Conservation (phyloP, 2,113 vertebrate genomes). For the Callorhinus ursinus region DNA sequence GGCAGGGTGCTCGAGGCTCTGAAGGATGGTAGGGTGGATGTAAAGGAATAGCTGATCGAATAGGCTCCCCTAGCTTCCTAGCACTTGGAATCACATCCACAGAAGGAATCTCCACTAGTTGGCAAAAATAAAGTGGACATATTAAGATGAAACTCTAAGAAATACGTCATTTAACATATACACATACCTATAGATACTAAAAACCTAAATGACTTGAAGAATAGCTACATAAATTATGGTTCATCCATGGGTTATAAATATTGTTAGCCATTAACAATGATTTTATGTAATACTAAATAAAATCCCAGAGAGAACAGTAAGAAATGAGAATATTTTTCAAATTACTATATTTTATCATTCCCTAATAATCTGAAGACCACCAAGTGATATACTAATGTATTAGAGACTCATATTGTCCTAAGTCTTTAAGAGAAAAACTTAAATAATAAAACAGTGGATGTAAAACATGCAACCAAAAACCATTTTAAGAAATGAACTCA, state of each 20-base stretch:
- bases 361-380: neutral
- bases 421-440: neutral
- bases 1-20: slow-evolving; percentile 61
- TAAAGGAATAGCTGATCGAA: slow-evolving; percentile 88
- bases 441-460: neutral
- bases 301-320: neutral
- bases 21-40: slow-evolving; percentile 91
- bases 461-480: neutral
- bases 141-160: slow-evolving; percentile 51
- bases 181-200: neutral
- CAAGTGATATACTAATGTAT: neutral
- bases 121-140: slow-evolving; percentile 57
- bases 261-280: neutral
- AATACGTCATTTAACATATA: neutral
- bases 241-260: neutral
- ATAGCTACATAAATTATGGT: slow-evolving; percentile 14
- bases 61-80: slow-evolving; percentile 83
- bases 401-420: neutral
- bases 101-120: slow-evolving; percentile 43
- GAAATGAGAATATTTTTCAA: slow-evolving; percentile 22
- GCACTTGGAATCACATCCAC: slow-evolving; percentile 71
- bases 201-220: neutral
- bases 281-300: neutral
- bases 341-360: slow-evolving; percentile 20
- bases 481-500: neutral